phyloP scores from a whole-genome alignment of 2,888 invertebrate species.

The Drosophila pegasa region DNA sequence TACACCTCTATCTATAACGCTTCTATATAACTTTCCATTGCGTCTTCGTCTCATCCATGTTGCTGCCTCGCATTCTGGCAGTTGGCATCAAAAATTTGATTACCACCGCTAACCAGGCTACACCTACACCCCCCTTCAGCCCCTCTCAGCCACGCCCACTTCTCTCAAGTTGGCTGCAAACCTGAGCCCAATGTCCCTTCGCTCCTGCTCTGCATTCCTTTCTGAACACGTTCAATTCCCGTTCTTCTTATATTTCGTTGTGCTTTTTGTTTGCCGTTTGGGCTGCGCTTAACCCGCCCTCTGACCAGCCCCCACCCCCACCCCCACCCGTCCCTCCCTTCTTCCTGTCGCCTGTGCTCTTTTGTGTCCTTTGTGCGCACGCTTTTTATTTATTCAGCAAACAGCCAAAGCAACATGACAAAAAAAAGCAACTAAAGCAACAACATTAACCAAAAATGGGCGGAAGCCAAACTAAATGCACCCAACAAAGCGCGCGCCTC shows the following conservation, averaged over 20 bases:
- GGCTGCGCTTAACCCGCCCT: constrained; percentile 2
- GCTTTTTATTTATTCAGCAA: constrained; percentile 55
- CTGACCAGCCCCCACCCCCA: neutral
- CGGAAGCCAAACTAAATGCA: constrained; percentile 57
- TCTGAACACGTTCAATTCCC: neutral
- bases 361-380: constrained; percentile 59
- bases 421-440: constrained; percentile 19
- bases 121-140: too few relatives aligned
- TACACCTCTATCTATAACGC: neutral
- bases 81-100: constrained; percentile 1
- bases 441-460: constrained; percentile 45
- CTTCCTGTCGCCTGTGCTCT: constrained; percentile 13
- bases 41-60: neutral
- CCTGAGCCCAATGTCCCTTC: neutral
- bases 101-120: neutral
- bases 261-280: constrained; percentile 8
- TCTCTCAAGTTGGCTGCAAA: neutral
- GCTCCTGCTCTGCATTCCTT: neutral
- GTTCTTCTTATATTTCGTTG: neutral
- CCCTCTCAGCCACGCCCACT: neutral
- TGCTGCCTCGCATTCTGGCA: neutral
- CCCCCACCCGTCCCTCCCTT: neutral
- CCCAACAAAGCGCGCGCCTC: constrained; percentile 3
- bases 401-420: constrained; percentile 24
- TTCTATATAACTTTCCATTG: neutral